phyloP scores from a whole-genome alignment of 2,888 invertebrate genomes.

The Blastobasis lacticolella region DNA sequence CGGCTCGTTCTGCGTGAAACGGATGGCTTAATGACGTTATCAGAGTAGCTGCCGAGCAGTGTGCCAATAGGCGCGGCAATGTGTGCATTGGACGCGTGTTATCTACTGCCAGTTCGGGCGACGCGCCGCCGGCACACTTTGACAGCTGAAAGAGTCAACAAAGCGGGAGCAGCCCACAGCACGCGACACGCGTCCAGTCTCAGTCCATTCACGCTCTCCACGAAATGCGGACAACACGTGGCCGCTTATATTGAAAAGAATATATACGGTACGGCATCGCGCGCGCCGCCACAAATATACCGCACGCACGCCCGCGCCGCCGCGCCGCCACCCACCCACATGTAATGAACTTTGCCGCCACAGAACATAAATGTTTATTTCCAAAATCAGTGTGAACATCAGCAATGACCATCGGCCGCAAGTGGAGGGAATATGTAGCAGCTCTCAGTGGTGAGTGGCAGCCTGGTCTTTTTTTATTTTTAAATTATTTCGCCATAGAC shows the following conservation, averaged over 20 bases:
- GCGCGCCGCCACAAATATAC: slow-evolving; percentile 12
- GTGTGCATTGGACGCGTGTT: slow-evolving; percentile 17
- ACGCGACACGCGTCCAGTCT: slow-evolving; percentile 23
- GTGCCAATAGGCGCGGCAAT: slow-evolving; percentile 20
- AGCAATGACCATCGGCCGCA: slow-evolving; percentile 56
- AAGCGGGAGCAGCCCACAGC: slow-evolving; percentile 38
- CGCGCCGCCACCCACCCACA: slow-evolving; percentile 37
- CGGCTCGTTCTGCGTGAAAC: slow-evolving; percentile 11
- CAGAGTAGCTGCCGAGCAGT: slow-evolving; percentile 31
- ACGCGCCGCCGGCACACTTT: slow-evolving; percentile 26
- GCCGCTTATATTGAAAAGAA: slow-evolving; percentile 41
- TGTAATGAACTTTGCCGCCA: slow-evolving; percentile 30
- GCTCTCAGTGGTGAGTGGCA: slow-evolving; percentile 66
- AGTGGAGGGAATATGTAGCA: slow-evolving; percentile 67
- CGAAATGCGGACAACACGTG: slow-evolving; percentile 62
- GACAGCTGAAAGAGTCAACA: slow-evolving; percentile 64
- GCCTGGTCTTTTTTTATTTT: slow-evolving; percentile 29
- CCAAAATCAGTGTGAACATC: slow-evolving; percentile 39
- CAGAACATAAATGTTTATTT: slow-evolving; percentile 60
- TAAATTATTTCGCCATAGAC: slow-evolving; percentile 7
- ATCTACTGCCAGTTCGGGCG: slow-evolving; percentile 20
- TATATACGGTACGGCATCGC: slow-evolving; percentile 26
- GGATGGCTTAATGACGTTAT: slow-evolving; percentile 43
- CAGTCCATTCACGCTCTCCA: slow-evolving; percentile 47
- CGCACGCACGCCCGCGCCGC: slow-evolving; percentile 8